phyloP scores from a whole-genome alignment of 2,113 vertebrate genomes.

The Casuarius casuarius region DNA sequence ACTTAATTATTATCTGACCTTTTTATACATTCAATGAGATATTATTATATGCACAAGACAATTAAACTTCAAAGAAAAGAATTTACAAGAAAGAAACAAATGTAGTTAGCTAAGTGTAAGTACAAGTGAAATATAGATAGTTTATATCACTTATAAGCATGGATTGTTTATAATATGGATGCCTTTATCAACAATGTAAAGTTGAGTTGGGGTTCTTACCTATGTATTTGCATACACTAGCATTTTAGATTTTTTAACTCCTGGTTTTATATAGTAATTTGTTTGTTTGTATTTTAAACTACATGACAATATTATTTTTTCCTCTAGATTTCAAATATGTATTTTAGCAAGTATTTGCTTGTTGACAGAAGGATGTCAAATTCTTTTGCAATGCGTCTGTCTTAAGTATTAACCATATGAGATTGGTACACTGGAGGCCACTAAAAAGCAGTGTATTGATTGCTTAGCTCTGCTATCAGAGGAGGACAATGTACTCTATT shows the following conservation, averaged over 20 bases:
- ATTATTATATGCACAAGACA: slow-evolving; percentile 2
- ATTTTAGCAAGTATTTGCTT: neutral
- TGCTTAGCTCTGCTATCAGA: slow-evolving; percentile 2
- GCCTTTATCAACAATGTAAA: neutral
- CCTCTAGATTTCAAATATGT: neutral
- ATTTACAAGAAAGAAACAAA: neutral
- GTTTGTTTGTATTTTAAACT: neutral
- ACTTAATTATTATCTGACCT: neutral
- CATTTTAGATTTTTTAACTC: neutral
- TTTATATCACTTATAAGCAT: neutral
- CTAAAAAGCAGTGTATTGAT: neutral
- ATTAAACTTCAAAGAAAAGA: neutral
- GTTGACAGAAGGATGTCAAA: slow-evolving; percentile 2
- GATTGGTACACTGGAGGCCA: neutral
- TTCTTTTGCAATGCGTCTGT: neutral
- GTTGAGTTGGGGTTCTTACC: neutral
- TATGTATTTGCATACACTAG: neutral
- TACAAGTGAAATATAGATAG: neutral
- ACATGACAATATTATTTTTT: neutral
- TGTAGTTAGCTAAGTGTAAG: neutral
- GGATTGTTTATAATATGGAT: neutral
- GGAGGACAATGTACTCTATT: neutral
- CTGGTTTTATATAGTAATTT: neutral
- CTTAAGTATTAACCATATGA: slow-evolving; percentile 19
- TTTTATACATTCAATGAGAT: neutral